Evolutionary conservation across 2,888 invertebrate species (phyloP), one percentile per base, ranked within the genome.

Genomic region (Lasioglossum marginatum): DNA sequence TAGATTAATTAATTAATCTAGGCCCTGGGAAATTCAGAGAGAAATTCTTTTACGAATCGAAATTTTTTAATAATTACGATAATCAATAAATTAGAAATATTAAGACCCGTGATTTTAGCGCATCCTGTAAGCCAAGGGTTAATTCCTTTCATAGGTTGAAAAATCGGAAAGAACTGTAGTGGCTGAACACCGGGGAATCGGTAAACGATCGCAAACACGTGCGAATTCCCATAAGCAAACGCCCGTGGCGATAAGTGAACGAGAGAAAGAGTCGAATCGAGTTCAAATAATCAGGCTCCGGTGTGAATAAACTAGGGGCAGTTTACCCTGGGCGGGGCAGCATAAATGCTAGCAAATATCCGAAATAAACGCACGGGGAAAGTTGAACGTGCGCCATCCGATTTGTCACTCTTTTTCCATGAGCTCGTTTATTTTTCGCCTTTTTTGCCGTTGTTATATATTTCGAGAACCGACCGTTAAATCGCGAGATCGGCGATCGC

Each of bases 321-420:
- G 77, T 81, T 81, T 77, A 77, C 71, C 71, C 71, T 19, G 19
- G 66, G 72, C 45, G 37, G 45, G 66, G 43, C 71, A 66, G 23
- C 34, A 31, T 60, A 83, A 84, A 84, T 70, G 60, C 43, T 40
- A 78, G 27, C 70, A 84, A 84, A 84, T 78, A 84, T 83, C 75
- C 77, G 48, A 70, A 60, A 83, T 78, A 83, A 83, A 83, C 70
- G 84, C 31, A 63, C 4, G 72, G 60, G 14, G 73, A 82, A 60
- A 34, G 78, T 71, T 78, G 57, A 71, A 63, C 74, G 74, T 19
- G 37, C 70, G 63, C 74, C 70, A 48, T 19, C 19, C 34, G 57
- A 78, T 75, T 77, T 71, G 74, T 74, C 74, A 60, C 48, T 31
- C 5, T 6, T 43, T 77, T 63, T 48, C 76, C 8, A 12, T 16